Evolutionary conservation across 2,888 invertebrate genomes (phyloP).

Genomic region (Drosophila gaucha): DNA sequence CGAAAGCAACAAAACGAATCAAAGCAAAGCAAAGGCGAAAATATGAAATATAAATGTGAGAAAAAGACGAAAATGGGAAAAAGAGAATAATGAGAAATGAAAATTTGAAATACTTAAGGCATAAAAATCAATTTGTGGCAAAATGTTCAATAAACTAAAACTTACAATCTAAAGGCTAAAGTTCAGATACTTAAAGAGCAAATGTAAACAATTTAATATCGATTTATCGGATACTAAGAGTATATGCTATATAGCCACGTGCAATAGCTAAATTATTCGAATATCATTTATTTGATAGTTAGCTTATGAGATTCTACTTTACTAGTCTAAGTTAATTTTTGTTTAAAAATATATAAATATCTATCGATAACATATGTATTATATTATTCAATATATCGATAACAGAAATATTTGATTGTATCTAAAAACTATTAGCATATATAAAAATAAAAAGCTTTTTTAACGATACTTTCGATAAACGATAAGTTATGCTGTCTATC

Average conservation of each 20-base stretch:
- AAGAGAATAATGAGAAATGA: slow-evolving; percentile 19
- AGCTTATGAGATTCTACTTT: no score
- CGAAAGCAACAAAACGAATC: slow-evolving; percentile 30
- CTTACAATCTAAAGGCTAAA: no score
- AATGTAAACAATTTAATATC: slow-evolving; percentile 5
- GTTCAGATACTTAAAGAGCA: not conserved
- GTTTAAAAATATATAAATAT: not conserved
- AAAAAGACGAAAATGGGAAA: no score
- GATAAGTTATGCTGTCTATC: not conserved
- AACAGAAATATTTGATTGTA: no score
- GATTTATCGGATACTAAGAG: not conserved
- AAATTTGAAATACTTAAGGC: slow-evolving; percentile 24
- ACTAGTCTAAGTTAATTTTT: no score
- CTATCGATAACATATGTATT: slow-evolving; percentile 4
- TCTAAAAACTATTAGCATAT: no score
- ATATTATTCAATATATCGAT: no score
- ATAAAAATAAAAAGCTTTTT: not conserved
- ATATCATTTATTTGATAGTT: no score
- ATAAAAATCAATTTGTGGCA: slow-evolving; percentile 32
- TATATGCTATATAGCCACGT: not conserved
- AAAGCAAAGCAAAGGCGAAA: not conserved
- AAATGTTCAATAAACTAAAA: not conserved
- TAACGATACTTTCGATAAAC: not conserved
- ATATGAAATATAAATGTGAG: no score
- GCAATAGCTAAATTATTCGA: not conserved